A percentile compares a stretch with the other conserved stretches of the same genome.
These are phyloP conservation scores for Trogon surrucura DNA, from an alignment of 2,113 vertebrate genomes.

Conservation along the genomic window DNA sequence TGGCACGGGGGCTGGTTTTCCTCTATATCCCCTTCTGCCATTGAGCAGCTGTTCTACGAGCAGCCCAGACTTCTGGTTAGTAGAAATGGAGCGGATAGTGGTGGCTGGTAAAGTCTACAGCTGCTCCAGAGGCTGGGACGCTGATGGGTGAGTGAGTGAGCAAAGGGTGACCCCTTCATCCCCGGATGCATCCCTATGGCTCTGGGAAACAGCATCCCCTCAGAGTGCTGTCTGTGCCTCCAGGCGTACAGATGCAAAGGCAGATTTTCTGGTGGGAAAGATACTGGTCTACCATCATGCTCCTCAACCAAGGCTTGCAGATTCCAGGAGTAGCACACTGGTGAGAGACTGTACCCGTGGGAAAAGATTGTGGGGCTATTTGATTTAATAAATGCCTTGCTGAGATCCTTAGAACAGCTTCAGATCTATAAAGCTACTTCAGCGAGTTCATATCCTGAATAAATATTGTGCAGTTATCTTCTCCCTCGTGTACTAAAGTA, in stretches of 20 bases:
- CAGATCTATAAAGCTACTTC: slow-evolving; percentile 15
- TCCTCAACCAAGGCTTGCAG: neutral
- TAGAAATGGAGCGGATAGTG: neutral
- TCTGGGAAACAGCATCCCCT: neutral
- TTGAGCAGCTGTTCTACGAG: neutral
- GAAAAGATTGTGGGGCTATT: neutral
- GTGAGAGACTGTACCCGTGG: neutral
- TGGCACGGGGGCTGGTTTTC: neutral
- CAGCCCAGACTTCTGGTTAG: neutral
- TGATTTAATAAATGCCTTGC: neutral
- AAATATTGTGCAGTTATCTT: slow-evolving; percentile 35
- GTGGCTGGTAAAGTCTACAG: neutral
- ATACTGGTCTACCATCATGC: neutral
- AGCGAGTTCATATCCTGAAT: slow-evolving; percentile 31
- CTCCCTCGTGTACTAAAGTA: neutral
- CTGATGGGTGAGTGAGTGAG: neutral
- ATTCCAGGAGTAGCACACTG: fast-evolving
- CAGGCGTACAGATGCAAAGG: neutral
- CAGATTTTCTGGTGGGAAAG: neutral
- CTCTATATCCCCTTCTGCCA: fast-evolving
- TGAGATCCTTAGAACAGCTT: slow-evolving; percentile 28
- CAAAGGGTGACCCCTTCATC: fast-evolving
- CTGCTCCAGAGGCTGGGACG: fast-evolving
- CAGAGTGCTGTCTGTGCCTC: fast-evolving
- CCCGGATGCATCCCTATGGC: fast-evolving